Evolutionary conservation across 2,113 vertebrate genomes (phyloP).

Genomic region (Propithecus coquereli): DNA sequence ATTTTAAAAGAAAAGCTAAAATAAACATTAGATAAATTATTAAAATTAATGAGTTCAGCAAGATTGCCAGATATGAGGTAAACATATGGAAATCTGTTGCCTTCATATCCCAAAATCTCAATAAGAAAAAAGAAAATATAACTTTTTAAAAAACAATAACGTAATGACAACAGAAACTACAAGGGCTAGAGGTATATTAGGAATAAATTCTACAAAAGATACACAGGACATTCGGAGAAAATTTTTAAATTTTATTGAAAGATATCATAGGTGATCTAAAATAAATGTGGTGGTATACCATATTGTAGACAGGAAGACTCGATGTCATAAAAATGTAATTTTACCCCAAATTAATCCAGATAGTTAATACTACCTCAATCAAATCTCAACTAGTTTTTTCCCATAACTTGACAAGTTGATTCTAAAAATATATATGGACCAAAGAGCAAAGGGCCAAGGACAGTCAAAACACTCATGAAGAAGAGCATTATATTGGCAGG

Average conservation of each 20-base stretch:
- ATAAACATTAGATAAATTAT: not conserved
- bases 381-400: not conserved
- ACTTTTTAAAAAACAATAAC: not conserved
- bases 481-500: not conserved
- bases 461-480: not conserved
- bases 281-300: not conserved
- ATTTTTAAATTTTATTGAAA: not conserved
- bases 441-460: not conserved
- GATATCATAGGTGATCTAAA: not conserved
- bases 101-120: not conserved
- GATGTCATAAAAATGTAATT: not conserved
- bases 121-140: not conserved
- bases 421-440: not conserved
- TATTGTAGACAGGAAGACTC: not conserved
- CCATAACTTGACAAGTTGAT: not conserved
- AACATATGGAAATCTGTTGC: not conserved
- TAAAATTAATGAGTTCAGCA: conserved; percentile 1
- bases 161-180: not conserved
- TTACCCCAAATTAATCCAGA: not conserved
- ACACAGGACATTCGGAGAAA: not conserved
- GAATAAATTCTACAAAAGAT: not conserved
- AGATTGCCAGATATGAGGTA: not conserved
- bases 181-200: not conserved
- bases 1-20: conserved; percentile 12
- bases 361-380: not conserved